Conservation (phyloP, 2,113 vertebrate species). For the Tiliqua scincoides region DNA sequence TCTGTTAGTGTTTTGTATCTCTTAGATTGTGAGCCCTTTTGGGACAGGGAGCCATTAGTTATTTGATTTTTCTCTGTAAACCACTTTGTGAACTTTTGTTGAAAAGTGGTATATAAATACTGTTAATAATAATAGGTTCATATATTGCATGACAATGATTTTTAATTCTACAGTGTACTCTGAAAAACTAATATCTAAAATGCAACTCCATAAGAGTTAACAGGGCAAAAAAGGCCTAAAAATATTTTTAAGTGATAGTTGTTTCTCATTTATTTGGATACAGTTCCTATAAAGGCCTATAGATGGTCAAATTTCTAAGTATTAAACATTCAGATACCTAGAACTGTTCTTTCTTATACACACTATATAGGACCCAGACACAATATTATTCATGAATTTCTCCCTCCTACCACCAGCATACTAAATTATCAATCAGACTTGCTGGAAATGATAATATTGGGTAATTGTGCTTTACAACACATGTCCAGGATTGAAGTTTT, state of each 20-base stretch:
- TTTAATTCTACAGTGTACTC: background rate
- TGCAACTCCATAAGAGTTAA: background rate
- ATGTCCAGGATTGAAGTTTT: background rate
- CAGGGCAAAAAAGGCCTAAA: no score
- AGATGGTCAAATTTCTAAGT: background rate
- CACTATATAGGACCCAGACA: background rate
- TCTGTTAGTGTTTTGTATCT: no score
- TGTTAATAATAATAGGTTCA: background rate
- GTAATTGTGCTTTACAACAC: background rate
- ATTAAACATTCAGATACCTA: background rate
- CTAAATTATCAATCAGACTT: background rate
- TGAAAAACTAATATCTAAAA: background rate
- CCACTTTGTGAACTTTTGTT: no score
- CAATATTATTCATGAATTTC: background rate
- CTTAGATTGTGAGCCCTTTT: no score
- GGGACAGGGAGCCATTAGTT: no score
- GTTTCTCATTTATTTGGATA: background rate
- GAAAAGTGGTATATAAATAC: no score
- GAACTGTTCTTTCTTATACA: background rate
- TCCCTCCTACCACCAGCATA: background rate
- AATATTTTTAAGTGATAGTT: background rate
- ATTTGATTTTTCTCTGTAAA: no score
- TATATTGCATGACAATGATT: background rate
- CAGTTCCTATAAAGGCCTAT: background rate
- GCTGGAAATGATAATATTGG: background rate